Conservation (phyloP, 2,888 invertebrate species). For the Gonocerus acuteangulatus region DNA sequence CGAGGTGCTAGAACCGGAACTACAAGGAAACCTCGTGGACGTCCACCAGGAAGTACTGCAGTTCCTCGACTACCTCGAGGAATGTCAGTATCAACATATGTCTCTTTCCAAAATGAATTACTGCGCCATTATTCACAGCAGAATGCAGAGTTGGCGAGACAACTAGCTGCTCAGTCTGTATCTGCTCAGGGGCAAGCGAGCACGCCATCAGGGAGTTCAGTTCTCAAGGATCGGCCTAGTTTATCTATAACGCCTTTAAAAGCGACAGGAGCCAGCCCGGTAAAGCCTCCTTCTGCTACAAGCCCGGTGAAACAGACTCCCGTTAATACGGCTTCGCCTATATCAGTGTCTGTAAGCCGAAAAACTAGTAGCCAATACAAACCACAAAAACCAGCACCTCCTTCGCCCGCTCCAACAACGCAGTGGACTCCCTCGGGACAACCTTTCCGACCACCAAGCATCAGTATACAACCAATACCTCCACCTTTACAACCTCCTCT, state of each 20-base stretch:
- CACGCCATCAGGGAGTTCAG: not conserved
- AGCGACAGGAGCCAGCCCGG: conserved; percentile 1
- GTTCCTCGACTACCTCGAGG: conserved; percentile 25
- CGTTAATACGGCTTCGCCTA: not conserved
- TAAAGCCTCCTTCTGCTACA: not conserved
- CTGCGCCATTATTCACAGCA: conserved; percentile 20
- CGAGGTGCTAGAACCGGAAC: not conserved
- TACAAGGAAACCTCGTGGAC: conserved; percentile 28
- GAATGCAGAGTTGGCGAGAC: conserved; percentile 10
- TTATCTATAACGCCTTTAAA: conserved; percentile 32
- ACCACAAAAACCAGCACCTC: conserved; percentile 1
- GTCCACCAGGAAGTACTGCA: conserved; percentile 23
- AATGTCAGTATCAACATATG: conserved; percentile 14
- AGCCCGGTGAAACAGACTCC: conserved; percentile 1
- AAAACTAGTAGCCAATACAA: conserved; percentile 12
- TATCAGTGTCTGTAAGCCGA: conserved; percentile 14
- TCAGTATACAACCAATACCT: conserved; percentile 18
- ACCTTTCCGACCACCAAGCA: not conserved
- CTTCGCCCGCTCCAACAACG: not conserved
- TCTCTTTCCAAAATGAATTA: conserved; percentile 16
- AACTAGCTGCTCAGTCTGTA: conserved; percentile 8
- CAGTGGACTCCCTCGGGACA: conserved; percentile 7
- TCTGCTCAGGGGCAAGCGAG: not conserved
- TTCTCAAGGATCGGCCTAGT: conserved; percentile 32
- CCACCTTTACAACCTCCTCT: not conserved